These are phyloP conservation scores for Lagria hirta DNA, from an alignment of 2,888 invertebrate genomes.

Conservation along the genomic window DNA sequence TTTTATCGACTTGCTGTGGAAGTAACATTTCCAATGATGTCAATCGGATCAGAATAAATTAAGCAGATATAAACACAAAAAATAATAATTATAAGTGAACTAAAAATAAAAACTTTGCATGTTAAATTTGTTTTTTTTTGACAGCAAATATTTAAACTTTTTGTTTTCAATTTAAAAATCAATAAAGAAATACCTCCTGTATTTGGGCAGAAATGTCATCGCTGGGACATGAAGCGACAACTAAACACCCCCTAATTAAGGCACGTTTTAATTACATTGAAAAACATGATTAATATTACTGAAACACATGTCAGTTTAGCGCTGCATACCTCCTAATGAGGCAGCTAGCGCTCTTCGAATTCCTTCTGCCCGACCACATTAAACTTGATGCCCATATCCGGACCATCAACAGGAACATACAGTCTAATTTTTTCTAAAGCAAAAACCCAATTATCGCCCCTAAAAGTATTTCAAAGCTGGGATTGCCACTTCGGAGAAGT, in stretches of 20 bases:
- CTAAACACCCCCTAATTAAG: constrained; percentile 54
- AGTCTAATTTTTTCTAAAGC: background rate
- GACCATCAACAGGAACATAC: constrained; percentile 24
- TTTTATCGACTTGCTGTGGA: too few relatives aligned
- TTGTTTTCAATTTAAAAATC: too few relatives aligned
- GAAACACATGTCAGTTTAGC: constrained; percentile 56
- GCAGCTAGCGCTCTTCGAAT: constrained; percentile 46
- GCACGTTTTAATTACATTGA: constrained; percentile 51
- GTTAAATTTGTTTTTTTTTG: too few relatives aligned
- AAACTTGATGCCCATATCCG: constrained; percentile 50
- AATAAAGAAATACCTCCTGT: too few relatives aligned
- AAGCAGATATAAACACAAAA: too few relatives aligned
- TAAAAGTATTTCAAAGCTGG: too few relatives aligned
- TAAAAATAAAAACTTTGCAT: too few relatives aligned
- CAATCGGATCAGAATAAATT: too few relatives aligned
- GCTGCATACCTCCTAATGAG: constrained; percentile 56
- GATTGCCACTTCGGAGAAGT: background rate
- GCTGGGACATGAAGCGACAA: constrained; percentile 48
- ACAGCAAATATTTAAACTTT: too few relatives aligned
- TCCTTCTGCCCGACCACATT: constrained; percentile 47
- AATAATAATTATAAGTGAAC: too few relatives aligned
- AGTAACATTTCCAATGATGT: too few relatives aligned
- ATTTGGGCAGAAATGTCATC: constrained; percentile 40
- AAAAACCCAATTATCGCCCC: constrained; percentile 19
- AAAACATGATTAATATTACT: constrained; percentile 54